phyloP scores from a whole-genome alignment of 2,797 vertebrate species.

The Telmatherina bonti region DNA sequence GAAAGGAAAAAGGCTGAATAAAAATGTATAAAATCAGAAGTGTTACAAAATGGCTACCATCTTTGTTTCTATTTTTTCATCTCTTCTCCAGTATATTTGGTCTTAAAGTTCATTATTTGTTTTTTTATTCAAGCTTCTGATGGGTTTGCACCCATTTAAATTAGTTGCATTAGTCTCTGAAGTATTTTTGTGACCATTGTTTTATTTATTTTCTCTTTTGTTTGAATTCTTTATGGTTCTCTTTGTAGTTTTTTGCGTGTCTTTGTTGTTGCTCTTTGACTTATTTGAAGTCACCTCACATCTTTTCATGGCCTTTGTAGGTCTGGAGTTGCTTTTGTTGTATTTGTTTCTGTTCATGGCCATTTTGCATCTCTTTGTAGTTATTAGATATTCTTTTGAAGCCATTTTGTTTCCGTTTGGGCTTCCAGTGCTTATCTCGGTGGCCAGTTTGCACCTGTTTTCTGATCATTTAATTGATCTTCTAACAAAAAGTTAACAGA shows the following conservation, averaged over 20 bases:
- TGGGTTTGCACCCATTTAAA: too few species aligned
- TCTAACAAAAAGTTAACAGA: slow-evolving; percentile 8
- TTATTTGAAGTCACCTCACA: background rate
- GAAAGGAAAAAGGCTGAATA: too few species aligned
- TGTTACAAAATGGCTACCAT: background rate
- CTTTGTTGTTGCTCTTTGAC: background rate
- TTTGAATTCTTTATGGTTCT: background rate
- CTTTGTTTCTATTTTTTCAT: background rate
- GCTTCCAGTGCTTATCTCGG: background rate
- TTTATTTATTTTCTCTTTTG: background rate
- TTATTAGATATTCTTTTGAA: background rate
- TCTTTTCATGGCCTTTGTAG: background rate
- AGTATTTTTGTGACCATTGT: background rate
- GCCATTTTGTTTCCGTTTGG: background rate
- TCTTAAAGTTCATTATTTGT: background rate
- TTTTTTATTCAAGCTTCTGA: background rate
- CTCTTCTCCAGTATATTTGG: background rate
- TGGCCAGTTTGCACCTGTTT: background rate
- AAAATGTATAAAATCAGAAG: too few species aligned
- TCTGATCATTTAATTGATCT: slow-evolving; percentile 9
- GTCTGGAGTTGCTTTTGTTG: background rate
- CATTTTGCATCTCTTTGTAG: background rate
- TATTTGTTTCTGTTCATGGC: background rate
- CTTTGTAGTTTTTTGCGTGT: background rate
- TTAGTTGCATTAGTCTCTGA: too few species aligned